These are phyloP conservation scores for Drosophila nasuta DNA, from an alignment of 1,140 invertebrate species.

Conservation along the genomic window DNA sequence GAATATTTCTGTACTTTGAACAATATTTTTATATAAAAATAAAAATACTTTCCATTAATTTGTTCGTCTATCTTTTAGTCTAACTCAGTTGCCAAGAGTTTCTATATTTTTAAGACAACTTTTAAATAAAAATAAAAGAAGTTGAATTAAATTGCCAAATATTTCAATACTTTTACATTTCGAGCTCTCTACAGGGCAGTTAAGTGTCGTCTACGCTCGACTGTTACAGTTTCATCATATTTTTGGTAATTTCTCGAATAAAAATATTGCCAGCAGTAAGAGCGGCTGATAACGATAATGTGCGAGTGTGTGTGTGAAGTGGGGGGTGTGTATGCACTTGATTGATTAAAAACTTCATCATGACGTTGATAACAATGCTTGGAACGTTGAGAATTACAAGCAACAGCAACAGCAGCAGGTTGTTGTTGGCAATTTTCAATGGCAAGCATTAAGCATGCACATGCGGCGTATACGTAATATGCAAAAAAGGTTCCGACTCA, in stretches of 20 bases:
- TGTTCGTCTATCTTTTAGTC: too few relatives aligned
- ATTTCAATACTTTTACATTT: neutral
- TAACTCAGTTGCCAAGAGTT: too few relatives aligned
- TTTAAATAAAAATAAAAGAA: too few relatives aligned
- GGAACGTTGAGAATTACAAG: conserved; percentile 3
- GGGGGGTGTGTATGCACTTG: conserved; percentile 16
- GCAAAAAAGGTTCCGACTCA: conserved; percentile 34
- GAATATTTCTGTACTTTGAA: too few relatives aligned
- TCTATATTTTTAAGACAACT: too few relatives aligned
- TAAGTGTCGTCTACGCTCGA: neutral
- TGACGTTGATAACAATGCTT: neutral
- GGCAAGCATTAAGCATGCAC: conserved; percentile 11
- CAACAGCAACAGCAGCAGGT: conserved; percentile 6
- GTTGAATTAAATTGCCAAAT: neutral
- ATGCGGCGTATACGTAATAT: conserved; percentile 53
- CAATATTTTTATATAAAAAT: too few relatives aligned
- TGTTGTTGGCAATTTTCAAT: conserved; percentile 17
- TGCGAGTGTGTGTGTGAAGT: conserved; percentile 1
- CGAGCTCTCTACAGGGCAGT: neutral
- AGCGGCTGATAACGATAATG: conserved; percentile 1
- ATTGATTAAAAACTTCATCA: conserved; percentile 17
- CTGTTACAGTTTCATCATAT: neutral
- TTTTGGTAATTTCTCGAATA: neutral
- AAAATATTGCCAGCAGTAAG: neutral
- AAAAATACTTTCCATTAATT: too few relatives aligned